Conservation (phyloP, 2,113 vertebrate species). For the Burhinus bistriatus region DNA sequence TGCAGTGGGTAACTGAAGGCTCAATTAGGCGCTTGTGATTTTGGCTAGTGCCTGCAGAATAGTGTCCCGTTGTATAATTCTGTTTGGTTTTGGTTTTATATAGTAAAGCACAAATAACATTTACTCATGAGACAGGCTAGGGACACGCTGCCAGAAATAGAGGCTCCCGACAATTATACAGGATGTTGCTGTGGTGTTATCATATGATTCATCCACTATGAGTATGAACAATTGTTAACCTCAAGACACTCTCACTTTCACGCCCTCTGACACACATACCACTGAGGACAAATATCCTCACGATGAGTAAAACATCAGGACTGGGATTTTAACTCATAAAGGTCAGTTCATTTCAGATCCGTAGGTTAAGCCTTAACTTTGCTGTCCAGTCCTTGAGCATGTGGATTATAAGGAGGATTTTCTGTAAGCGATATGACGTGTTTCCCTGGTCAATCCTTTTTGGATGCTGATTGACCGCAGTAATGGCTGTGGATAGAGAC, state of each 20-base stretch:
- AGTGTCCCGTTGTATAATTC: neutral
- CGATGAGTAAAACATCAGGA: neutral
- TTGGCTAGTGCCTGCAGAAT: neutral
- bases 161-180: constrained; percentile 69
- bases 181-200: constrained; percentile 75
- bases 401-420: neutral
- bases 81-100: neutral
- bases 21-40: neutral
- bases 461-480: neutral
- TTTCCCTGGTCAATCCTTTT: neutral
- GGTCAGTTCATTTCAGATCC: neutral
- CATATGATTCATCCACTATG: constrained; percentile 71
- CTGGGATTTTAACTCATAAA: neutral
- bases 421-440: neutral
- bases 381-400: neutral
- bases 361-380: neutral
- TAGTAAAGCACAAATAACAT: constrained; percentile 50
- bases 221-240: constrained; percentile 67
- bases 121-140: constrained; percentile 71
- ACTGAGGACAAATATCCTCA: constrained; percentile 47
- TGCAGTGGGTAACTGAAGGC: neutral
- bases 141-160: constrained; percentile 71
- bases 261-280: constrained; percentile 65
- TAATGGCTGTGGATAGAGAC: neutral
- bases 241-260: constrained; percentile 67